Evolutionary conservation across 2,888 invertebrate genomes (phyloP), one percentile per base, ranked within the genome.

Genomic region (Tenthredo amoena): DNA sequence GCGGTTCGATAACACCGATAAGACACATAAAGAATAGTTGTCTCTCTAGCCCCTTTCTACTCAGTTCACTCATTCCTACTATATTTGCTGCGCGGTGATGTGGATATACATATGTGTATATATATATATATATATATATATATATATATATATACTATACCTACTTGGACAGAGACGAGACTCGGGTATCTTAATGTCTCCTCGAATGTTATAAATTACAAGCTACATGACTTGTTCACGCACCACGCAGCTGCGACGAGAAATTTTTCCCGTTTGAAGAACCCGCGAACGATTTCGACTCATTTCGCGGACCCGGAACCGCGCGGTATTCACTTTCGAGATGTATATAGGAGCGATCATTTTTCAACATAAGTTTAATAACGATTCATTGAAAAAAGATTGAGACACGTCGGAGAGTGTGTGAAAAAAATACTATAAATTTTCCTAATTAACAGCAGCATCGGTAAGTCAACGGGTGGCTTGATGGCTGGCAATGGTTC

Each of bases 21-120:
- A 92, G 91, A 71, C 88, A 88, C 88, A 91, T 91, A 92, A 91
- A 92, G 91, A 92, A 92, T 91, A 89, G 89, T 90, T 91, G 91
- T 90, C 90, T 90, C 88, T 89, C 88, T 86, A 88, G 88, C 86
- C 84, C 86, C 88, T 88, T 87, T 87, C 88, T 87, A 85, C 81
- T 87, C 84, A 87, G 85, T 86, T 55, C 84, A 84, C 86, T 21
- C 47, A 31, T 34, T 47, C 43, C n/a, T 15, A 26, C 76, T 43
- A n/a, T 79, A n/a, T 79, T 55, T 15, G 76, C 26, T 76, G 15
- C 26, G 26, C 26, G 26, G 0, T 15, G 26, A n/a, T 76, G 26
- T 6, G 31, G n/a, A n/a, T n/a, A n/a, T n/a, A n/a, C n/a, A n/a
- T n/a, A n/a, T n/a, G n/a, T n/a, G n/a, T 43, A 0, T 26, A 34